Conservation (phyloP, 1,140 invertebrate genomes). For the Ylistrum balloti region DNA sequence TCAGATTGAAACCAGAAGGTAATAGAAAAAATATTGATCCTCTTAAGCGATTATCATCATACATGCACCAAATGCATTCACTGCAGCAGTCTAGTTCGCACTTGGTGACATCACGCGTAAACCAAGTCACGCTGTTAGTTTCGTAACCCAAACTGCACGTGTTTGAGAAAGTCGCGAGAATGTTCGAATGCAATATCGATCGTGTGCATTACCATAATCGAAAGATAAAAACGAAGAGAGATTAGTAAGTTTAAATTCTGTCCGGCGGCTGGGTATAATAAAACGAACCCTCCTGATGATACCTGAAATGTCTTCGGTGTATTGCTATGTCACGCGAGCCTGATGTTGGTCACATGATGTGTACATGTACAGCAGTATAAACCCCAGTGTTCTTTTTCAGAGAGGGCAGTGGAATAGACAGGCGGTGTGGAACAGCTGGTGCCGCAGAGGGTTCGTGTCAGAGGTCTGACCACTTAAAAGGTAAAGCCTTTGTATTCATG, state of each 20-base stretch:
- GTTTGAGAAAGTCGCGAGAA: neutral
- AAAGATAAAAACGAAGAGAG: neutral
- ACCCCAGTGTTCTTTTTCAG: neutral
- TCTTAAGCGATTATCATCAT: no score
- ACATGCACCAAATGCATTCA: neutral
- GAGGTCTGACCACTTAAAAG: neutral
- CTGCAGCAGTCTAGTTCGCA: neutral
- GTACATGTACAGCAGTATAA: neutral
- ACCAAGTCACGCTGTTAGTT: neutral
- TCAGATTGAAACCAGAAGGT: no score
- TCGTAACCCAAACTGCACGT: neutral
- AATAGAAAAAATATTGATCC: no score
- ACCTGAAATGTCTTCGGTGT: conserved; percentile 13
- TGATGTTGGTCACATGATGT: neutral
- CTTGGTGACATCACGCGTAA: neutral
- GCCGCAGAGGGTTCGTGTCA: neutral
- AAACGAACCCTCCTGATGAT: neutral
- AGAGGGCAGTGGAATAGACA: neutral
- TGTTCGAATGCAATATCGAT: neutral
- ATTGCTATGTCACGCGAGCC: neutral
- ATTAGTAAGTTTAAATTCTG: conserved; percentile 36
- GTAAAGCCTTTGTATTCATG: neutral
- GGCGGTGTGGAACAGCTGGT: neutral
- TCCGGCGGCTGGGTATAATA: neutral
- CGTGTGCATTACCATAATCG: conserved; percentile 15